Conservation (phyloP, 2,797 vertebrate genomes). For the Myripristis jacobus region DNA sequence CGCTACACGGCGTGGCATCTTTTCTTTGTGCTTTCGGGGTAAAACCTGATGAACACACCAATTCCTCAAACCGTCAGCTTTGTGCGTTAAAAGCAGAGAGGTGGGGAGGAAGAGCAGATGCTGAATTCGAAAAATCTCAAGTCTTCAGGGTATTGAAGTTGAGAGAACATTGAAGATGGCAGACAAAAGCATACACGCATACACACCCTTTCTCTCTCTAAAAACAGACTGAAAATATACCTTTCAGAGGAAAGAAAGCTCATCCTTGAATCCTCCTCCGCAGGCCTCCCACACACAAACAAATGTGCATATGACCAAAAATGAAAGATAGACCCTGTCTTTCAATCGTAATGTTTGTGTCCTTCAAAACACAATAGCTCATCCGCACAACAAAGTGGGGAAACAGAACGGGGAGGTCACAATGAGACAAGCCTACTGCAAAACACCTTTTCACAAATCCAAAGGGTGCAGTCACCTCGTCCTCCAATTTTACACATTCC, state of each 20-base stretch:
- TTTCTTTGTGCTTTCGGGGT: constrained; percentile 16
- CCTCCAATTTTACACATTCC: constrained; percentile 11
- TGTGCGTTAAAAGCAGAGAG: background rate
- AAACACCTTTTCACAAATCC: constrained; percentile 17
- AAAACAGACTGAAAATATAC: constrained; percentile 15
- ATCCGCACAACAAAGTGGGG: background rate
- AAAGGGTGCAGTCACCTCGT: constrained; percentile 11
- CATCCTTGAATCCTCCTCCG: constrained; percentile 40
- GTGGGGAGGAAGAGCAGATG: constrained; percentile 4
- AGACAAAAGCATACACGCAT: background rate
- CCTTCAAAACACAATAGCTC: constrained; percentile 31
- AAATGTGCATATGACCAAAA: constrained; percentile 26
- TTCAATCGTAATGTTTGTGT: constrained; percentile 34
- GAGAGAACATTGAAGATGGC: background rate
- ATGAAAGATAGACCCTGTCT: constrained; percentile 11
- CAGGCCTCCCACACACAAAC: constrained; percentile 47
- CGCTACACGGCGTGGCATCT: constrained; percentile 30
- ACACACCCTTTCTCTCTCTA: background rate
- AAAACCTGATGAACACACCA: constrained; percentile 36
- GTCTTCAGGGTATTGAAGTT: background rate
- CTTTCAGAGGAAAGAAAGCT: constrained; percentile 18
- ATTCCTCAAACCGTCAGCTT: constrained; percentile 7
- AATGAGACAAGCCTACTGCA: background rate
- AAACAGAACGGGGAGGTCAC: background rate
- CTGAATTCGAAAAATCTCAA: constrained; percentile 3